Percentiles rank a stretch among this genome's conserved stretches.
Conservation (phyloP, 2,113 vertebrate genomes). For the Campylorhamphus procurvoides region DNA sequence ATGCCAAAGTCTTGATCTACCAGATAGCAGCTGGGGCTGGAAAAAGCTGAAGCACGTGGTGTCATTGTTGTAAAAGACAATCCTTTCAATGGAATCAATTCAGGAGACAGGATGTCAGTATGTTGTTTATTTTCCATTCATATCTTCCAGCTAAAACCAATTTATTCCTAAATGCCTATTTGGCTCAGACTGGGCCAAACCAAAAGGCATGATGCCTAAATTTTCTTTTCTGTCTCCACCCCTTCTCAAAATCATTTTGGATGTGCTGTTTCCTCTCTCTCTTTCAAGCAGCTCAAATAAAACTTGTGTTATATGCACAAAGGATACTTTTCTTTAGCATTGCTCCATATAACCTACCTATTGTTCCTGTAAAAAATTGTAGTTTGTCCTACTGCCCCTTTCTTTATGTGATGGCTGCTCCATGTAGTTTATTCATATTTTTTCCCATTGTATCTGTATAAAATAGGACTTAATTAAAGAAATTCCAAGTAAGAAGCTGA, state of each 20-base stretch:
- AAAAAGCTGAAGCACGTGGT: neutral
- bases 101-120: neutral
- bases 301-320: neutral
- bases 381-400: neutral
- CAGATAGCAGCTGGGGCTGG: neutral
- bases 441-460: neutral
- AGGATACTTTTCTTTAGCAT: neutral
- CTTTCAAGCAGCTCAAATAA: neutral
- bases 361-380: neutral
- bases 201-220: neutral
- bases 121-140: neutral
- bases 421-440: neutral
- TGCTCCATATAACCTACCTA: neutral
- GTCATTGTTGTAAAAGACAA: neutral
- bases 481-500: neutral
- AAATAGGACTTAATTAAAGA: neutral
- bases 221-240: neutral
- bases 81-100: neutral
- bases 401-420: neutral
- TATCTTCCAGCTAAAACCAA: neutral
- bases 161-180: neutral
- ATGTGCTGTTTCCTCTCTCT: neutral
- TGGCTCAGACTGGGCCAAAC: neutral
- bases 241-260: neutral
- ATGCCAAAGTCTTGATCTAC: neutral